These are phyloP conservation scores for Leucophenga varia DNA, from an alignment of 1,140 invertebrate genomes.

Conservation along the genomic window DNA sequence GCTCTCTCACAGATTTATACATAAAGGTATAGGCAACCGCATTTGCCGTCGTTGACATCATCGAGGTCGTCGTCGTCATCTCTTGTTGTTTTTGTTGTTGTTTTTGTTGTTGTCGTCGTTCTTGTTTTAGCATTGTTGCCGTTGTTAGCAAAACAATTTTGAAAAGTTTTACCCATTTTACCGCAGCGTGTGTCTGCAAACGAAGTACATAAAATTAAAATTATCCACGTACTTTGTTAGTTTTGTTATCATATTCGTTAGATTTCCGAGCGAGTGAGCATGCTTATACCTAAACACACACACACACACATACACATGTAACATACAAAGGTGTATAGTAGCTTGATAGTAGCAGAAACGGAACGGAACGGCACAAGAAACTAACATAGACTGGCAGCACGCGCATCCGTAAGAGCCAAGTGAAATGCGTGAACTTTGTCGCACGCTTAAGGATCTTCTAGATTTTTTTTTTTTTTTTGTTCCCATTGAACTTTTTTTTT, in stretches of 20 bases:
- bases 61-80: slow-evolving; percentile 19
- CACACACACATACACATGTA: background rate
- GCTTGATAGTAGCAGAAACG: no score
- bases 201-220: slow-evolving; percentile 46
- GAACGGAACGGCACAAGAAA: no score
- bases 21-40: no score
- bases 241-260: slow-evolving; percentile 24
- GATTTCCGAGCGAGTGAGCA: no score
- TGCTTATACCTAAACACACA: background rate
- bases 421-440: no score
- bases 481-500: no score
- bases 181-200: slow-evolving; percentile 26
- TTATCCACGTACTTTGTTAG: slow-evolving; percentile 38
- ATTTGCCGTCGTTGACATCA: no score
- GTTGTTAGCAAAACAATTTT: slow-evolving; percentile 45
- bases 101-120: slow-evolving; percentile 6
- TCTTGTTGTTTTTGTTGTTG: slow-evolving; percentile 6
- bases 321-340: slow-evolving; percentile 7
- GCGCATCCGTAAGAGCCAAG: no score
- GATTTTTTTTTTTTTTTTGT: no score
- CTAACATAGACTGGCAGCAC: no score
- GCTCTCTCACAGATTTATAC: no score
- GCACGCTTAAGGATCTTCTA: no score
- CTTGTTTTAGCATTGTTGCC: slow-evolving; percentile 4
- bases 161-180: slow-evolving; percentile 39